Evolutionary conservation across 1,140 invertebrate species (phyloP).

Genomic region (Aleiodes sp.): DNA sequence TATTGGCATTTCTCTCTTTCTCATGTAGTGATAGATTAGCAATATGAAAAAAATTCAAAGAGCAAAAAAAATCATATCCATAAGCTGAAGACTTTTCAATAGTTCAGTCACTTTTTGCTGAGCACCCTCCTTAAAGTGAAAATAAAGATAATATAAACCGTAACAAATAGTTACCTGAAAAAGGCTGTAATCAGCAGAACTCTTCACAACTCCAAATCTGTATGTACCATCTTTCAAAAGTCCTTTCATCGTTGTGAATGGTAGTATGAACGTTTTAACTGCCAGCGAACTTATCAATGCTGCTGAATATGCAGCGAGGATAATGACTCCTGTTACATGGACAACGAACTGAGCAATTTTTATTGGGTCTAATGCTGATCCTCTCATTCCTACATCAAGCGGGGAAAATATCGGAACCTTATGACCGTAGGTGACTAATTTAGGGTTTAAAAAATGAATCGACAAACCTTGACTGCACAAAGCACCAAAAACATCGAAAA

Average conservation of each 20-base stretch:
- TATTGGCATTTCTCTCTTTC: too few species aligned
- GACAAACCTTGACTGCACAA: slow-evolving; percentile 56
- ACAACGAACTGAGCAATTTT: slow-evolving; percentile 55
- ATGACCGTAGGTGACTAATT: neutral
- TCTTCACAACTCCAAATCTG: slow-evolving; percentile 50
- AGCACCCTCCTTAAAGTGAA: neutral
- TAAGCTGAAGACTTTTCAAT: too few species aligned
- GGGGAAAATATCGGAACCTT: neutral
- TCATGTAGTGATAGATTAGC: too few species aligned
- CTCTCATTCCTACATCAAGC: slow-evolving; percentile 49
- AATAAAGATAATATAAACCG: neutral
- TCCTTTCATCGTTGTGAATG: slow-evolving; percentile 63
- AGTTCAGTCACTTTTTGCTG: too few species aligned
- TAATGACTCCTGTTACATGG: slow-evolving; percentile 55
- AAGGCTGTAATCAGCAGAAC: slow-evolving; percentile 58
- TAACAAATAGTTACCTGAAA: slow-evolving; percentile 55
- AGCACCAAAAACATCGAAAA: slow-evolving; percentile 52
- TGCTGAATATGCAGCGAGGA: slow-evolving; percentile 62
- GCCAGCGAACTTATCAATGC: slow-evolving; percentile 62
- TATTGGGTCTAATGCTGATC: slow-evolving; percentile 49
- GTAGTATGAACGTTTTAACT: slow-evolving; percentile 56
- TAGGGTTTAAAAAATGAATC: too few species aligned
- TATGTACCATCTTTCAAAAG: slow-evolving; percentile 58
- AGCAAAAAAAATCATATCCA: too few species aligned
- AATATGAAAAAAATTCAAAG: too few species aligned